Evolutionary conservation across 2,113 vertebrate genomes (phyloP), one percentile per base, ranked within the genome.

Genomic region (Sula dactylatra): DNA sequence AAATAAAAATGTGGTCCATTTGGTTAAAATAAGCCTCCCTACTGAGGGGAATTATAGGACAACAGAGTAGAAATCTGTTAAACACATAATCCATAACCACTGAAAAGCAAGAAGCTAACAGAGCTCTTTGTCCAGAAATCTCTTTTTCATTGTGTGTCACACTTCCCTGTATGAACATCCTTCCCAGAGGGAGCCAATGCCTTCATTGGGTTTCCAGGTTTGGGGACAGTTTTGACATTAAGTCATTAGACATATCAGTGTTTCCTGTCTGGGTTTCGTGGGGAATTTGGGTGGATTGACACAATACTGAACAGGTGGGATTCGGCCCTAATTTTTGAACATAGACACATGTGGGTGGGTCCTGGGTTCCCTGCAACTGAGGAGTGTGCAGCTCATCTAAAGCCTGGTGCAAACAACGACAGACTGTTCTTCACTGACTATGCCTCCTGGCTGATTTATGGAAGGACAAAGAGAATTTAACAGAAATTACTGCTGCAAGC

Each of bases 11-110:
- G 32, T 74, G 80, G 52, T 76, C 25, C n/a, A 22, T 64, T 96
- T 91, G 87, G 77, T 90, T 85, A 89, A 91, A 93, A 85, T 59
- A 83, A 94, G 38, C 62, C 49, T 96, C 77, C 27, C 26, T 90
- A 16, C 59, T 58, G 73, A 44, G 24, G 12, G 25, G 21, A 86
- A 38, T 89, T 86, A 26, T 3, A 52, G 59, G 34, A 94, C 85
- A 90, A 86, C 86, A 47, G 32, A 88, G 56, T 32, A 82, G 65
- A 86, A 89, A 67, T 83, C 67, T 92, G 89, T 87, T 89, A 92
- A 93, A 90, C 31, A 54, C 42, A 44, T 83, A 88, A 89, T 80
- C 38, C 45, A 19, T 61, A 93, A 69, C 49, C 61, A 54, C 56
- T 59, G 88, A 70, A 96, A 65, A 80, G 27, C 65, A 93, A 49